Evolutionary conservation across 2,113 vertebrate species (phyloP).

Genomic region (Tricholaema leucomelas): DNA sequence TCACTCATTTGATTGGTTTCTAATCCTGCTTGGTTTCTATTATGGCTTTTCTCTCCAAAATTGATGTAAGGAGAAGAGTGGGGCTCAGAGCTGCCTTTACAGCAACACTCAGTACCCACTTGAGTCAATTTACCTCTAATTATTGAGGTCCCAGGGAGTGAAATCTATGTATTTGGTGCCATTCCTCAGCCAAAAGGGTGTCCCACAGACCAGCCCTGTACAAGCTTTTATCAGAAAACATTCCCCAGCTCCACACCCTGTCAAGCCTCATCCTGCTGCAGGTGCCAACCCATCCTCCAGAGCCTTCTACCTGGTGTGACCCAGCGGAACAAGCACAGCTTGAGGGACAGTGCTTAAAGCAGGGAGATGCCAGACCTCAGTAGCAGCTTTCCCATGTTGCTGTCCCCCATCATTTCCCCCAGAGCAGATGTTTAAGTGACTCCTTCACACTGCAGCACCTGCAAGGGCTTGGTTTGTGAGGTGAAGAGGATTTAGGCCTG

Average conservation of each 20-base stretch:
- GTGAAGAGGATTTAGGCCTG: not conserved
- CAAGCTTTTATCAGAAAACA: not conserved
- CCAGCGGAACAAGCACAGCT: not conserved
- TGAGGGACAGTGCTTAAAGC: not conserved
- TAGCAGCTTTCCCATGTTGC: not conserved
- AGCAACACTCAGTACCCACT: not conserved
- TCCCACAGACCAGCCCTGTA: not conserved
- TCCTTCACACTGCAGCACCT: rapidly evolving
- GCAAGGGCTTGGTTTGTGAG: not conserved
- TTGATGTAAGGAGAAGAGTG: not conserved
- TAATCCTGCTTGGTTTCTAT: not conserved
- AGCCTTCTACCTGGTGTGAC: not conserved
- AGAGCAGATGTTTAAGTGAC: not conserved
- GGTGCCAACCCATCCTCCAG: not conserved
- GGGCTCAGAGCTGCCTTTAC: not conserved
- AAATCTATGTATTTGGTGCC: not conserved
- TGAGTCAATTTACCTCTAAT: not conserved
- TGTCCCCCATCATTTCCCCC: not conserved
- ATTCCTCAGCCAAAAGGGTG: not conserved
- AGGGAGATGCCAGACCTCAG: not conserved
- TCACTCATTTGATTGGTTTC: not conserved
- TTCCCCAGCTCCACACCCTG: not conserved
- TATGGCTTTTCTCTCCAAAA: not conserved
- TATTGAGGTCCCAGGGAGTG: not conserved
- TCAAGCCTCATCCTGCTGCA: not conserved